These are phyloP conservation scores for Microhierax caerulescens DNA, from an alignment of 2,797 vertebrate genomes.

Conservation along the genomic window DNA sequence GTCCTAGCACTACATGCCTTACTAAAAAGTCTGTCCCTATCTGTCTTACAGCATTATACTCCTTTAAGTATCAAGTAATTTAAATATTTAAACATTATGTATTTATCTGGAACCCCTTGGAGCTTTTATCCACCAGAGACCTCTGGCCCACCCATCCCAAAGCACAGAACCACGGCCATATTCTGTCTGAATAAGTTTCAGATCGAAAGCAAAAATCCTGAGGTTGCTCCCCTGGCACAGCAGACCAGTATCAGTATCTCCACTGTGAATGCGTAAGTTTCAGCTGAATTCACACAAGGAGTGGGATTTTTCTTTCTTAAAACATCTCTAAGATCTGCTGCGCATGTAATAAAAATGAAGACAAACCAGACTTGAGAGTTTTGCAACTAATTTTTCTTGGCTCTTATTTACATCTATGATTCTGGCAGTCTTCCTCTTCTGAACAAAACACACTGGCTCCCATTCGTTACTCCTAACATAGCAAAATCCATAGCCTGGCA, in stretches of 20 bases:
- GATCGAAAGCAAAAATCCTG: background rate
- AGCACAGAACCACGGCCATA: background rate
- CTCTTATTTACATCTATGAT: slow-evolving; percentile 37
- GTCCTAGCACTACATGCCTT: too few species aligned
- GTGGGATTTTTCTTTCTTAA: too few species aligned
- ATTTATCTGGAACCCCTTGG: background rate
- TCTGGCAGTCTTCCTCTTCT: background rate
- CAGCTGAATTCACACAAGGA: background rate
- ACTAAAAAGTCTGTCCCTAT: too few species aligned
- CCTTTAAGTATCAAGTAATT: too few species aligned
- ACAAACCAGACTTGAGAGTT: background rate
- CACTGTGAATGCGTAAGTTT: background rate
- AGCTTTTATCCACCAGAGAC: background rate
- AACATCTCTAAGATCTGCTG: background rate
- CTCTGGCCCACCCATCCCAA: background rate
- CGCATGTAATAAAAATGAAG: background rate
- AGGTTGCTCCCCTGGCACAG: background rate
- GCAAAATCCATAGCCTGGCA: background rate
- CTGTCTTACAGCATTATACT: too few species aligned
- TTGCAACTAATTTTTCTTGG: slow-evolving; percentile 28
- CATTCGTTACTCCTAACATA: background rate
- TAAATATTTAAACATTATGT: too few species aligned
- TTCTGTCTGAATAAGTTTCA: background rate
- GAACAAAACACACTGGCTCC: background rate
- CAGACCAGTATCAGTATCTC: background rate